Percentiles rank a stretch among this genome's conserved stretches.
Conservation (phyloP, 2,113 vertebrate species). For the Eudyptes chrysolophus region DNA sequence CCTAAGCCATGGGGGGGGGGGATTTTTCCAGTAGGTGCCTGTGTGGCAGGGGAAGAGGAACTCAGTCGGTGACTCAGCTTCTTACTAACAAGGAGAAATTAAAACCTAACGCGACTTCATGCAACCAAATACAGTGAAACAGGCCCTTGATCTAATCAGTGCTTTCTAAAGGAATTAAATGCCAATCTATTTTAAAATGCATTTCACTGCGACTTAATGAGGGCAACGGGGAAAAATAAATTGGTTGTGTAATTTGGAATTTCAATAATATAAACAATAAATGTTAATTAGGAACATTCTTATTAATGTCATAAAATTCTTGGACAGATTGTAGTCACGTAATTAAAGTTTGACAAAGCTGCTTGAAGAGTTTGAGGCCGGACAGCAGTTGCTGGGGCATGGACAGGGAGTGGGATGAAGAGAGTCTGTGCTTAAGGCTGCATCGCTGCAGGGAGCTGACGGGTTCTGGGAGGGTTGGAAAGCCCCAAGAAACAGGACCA, state of each 20-base stretch:
- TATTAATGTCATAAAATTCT: conserved; percentile 60
- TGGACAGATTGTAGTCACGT: conserved; percentile 15
- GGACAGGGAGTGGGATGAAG: not conserved
- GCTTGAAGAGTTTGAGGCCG: not conserved
- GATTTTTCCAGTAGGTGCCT: conserved; percentile 28
- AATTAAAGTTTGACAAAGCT: conserved; percentile 42
- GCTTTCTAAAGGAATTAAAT: conserved; percentile 66
- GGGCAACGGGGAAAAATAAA: conserved; percentile 62
- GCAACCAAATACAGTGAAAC: conserved; percentile 42
- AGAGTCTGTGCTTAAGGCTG: not conserved
- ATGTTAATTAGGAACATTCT: conserved; percentile 62
- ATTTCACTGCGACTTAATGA: conserved; percentile 52
- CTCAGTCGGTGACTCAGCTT: conserved; percentile 15
- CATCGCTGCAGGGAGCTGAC: fast-evolving
- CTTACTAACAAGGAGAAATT: conserved; percentile 49
- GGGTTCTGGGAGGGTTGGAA: not conserved
- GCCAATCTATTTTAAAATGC: conserved; percentile 66
- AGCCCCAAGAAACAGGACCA: not conserved
- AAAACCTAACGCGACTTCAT: not conserved
- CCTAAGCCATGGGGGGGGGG: not conserved
- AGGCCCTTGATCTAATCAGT: conserved; percentile 55
- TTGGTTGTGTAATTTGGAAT: conserved; percentile 60
- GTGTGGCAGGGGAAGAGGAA: not conserved
- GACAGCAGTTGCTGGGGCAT: not conserved
- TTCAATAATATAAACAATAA: conserved; percentile 69